Base-by-base conservation (phyloP, 2,113 vertebrate species). In the Aix galericulata region DNA sequence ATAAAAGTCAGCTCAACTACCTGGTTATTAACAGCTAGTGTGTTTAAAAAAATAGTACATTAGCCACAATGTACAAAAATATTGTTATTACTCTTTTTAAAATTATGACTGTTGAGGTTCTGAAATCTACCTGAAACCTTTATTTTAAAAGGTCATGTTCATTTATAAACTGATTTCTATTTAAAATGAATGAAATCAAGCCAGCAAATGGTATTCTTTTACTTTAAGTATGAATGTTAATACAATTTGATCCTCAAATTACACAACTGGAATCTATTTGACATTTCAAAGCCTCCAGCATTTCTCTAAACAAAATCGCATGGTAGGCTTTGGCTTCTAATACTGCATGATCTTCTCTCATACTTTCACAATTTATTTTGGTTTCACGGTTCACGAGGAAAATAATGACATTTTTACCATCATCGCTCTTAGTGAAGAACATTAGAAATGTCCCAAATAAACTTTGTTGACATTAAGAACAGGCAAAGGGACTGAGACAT, bases 191-290 rank as follows among this genome's bases (percentile, higher is more conserved):
- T 76, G 16, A 63, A 92, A 96, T 77, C 77, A 84, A 86, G 79
- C 14, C 34, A 91, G 23, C 9, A 87, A 89, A 95, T 6, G 3
- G 11, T 63, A 91, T 82, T 92, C 59, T 84, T 97, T 96, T 97
- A 75, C 42, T 86, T 74, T 66, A 96, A 93, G 62, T 84, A 88
- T 29, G 62, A 74, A 82, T 91, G 74, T 83, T 92, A 95, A 90
- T 82, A 91, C 53, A 93, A 94, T 86, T 77, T 95, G 52, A 97
- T 96, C 75, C 90, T 95, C 64, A 92, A 91, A 93, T 93, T 93
- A 93, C 85, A 94, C 85, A 92, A 91, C 52, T 77, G 80, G 78
- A 96, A 95, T 84, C 68, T 93, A 84, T 92, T 86, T 91, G 86
- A 95, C 89, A 91, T 73, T 94, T 92, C 69, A 94, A 93, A 89